Conservation (phyloP, 2,888 invertebrate genomes). For the Drosophila yooni region DNA sequence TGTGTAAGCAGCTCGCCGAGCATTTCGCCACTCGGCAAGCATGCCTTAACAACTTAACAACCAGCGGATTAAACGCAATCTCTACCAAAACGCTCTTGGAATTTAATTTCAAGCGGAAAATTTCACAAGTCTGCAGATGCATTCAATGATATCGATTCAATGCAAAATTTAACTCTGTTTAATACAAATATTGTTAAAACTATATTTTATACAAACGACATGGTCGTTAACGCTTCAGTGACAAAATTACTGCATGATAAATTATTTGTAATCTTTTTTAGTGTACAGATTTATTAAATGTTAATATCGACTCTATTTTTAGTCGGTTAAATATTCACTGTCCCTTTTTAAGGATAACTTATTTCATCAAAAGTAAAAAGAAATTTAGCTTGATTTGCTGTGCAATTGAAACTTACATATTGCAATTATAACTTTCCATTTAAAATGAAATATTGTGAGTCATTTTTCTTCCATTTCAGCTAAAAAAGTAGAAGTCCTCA, state of each 20-base stretch:
- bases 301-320: not conserved
- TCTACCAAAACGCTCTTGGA: not conserved
- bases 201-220: too few relatives aligned
- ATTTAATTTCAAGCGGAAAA: not conserved
- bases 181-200: not conserved
- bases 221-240: too few relatives aligned
- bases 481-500: constrained; percentile 9
- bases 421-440: not conserved
- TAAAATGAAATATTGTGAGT: constrained; percentile 4
- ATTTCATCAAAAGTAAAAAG: not conserved
- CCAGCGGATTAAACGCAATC: constrained; percentile 31
- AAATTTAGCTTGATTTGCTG: not conserved
- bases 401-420: constrained; percentile 1
- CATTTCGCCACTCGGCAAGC: constrained; percentile 15
- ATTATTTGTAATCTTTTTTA: too few relatives aligned
- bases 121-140: not conserved
- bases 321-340: not conserved
- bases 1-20: constrained; percentile 45
- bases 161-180: not conserved
- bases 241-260: too few relatives aligned
- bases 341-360: not conserved
- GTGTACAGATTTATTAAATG: not conserved
- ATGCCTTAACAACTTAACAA: constrained; percentile 11
- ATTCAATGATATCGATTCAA: not conserved
- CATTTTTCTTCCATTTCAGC: constrained; percentile 12